These are phyloP conservation scores for Piaya cayana DNA, from an alignment of 2,113 vertebrate species.

Conservation along the genomic window DNA sequence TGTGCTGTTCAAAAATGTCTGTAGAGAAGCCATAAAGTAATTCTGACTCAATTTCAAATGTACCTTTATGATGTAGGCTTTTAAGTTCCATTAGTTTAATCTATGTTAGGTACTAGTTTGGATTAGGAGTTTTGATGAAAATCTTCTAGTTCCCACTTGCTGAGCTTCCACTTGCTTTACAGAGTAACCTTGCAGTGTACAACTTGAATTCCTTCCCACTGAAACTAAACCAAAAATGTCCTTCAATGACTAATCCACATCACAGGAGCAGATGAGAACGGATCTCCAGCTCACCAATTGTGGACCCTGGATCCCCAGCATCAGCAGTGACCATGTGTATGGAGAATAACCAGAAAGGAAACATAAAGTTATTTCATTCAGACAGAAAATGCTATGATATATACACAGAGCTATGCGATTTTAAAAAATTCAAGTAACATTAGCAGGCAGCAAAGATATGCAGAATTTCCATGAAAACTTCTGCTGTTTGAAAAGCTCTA, in stretches of 20 bases:
- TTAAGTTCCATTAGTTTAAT: not conserved
- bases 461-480: conserved; percentile 31
- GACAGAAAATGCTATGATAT: not conserved
- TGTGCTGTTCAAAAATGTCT: not conserved
- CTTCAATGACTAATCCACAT: not conserved
- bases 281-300: not conserved
- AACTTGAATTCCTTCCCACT: not conserved
- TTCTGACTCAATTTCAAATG: not conserved
- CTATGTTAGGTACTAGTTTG: not conserved
- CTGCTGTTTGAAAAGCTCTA: conserved; percentile 44
- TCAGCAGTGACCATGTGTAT: not conserved
- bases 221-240: not conserved
- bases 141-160: not conserved
- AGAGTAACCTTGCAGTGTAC: not conserved
- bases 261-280: not conserved
- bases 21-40: not conserved
- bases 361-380: not conserved
- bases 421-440: not conserved
- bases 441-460: conserved; percentile 30
- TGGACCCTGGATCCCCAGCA: not conserved
- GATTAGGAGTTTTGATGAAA: not conserved
- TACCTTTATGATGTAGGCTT: not conserved
- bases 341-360: conserved; percentile 23
- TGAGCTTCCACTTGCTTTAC: not conserved
- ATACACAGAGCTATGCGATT: not conserved